A percentile compares a stretch with the other conserved stretches of the same genome.
These are phyloP conservation scores for Beris chalybata DNA, from an alignment of 2,888 invertebrate genomes.

Conservation along the genomic window DNA sequence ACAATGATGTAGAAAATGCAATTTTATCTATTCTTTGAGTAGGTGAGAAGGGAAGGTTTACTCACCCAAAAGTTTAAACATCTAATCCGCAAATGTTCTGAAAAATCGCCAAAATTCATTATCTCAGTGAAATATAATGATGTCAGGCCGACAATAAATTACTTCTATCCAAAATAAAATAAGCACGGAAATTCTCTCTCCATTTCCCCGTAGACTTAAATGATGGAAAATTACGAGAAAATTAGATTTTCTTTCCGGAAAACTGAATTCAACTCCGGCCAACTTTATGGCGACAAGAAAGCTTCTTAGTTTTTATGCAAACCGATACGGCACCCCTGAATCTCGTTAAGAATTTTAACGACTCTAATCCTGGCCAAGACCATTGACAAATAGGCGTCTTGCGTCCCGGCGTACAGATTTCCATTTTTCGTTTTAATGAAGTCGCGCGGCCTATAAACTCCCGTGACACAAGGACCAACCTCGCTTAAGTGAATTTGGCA, in stretches of 20 bases:
- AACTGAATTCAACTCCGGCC: neutral
- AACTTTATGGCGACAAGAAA: neutral
- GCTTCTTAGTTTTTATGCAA: slow-evolving; percentile 3
- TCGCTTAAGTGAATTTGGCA: slow-evolving; percentile 19
- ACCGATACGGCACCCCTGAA: slow-evolving; percentile 13
- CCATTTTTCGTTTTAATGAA: slow-evolving; percentile 27
- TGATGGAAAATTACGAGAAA: slow-evolving; percentile 42
- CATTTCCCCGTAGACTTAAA: slow-evolving; percentile 38
- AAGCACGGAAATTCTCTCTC: neutral
- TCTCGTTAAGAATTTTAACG: slow-evolving; percentile 29
- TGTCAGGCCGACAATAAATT: no score
- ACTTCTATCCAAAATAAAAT: neutral
- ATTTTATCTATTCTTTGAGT: no score
- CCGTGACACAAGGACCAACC: no score
- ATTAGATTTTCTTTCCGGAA: slow-evolving; percentile 40
- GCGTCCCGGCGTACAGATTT: slow-evolving; percentile 3
- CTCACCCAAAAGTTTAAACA: no score
- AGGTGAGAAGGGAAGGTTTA: no score
- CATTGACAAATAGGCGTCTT: neutral
- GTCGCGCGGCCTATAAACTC: slow-evolving; percentile 17
- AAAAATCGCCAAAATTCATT: no score
- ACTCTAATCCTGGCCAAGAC: slow-evolving; percentile 11
- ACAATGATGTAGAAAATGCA: no score
- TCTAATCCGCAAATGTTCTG: no score
- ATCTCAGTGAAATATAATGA: no score